A percentile compares a stretch with the other conserved stretches of the same genome.
Evolutionary conservation across 2,888 invertebrate species (phyloP).

Genomic region (Argyresthia albistria): DNA sequence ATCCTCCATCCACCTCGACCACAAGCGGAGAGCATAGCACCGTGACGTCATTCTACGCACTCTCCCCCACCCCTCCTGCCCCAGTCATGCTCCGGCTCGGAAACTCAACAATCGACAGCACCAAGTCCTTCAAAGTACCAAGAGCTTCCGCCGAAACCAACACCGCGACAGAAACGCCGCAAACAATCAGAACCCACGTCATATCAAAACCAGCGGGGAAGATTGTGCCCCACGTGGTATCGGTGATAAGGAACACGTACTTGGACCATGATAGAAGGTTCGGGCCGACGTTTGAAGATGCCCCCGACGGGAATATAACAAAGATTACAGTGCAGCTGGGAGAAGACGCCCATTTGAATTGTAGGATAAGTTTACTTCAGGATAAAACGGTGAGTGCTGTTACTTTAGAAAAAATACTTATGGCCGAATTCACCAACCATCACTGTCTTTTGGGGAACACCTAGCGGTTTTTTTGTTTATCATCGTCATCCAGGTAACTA

Average conservation of each 20-base stretch:
- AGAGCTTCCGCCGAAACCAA: slow-evolving; percentile 32
- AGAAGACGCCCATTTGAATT: slow-evolving; percentile 80
- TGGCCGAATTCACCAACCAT: no score
- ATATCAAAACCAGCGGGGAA: slow-evolving; percentile 5
- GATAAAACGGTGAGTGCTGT: slow-evolving; percentile 79
- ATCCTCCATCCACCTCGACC: background rate
- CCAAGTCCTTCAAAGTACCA: slow-evolving; percentile 63
- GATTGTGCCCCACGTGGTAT: slow-evolving; percentile 49
- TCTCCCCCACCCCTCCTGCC: slow-evolving; percentile 49
- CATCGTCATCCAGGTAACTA: no score
- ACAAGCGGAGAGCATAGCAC: slow-evolving; percentile 18
- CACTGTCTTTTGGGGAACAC: no score
- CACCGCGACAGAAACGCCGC: slow-evolving; percentile 17
- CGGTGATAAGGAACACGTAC: slow-evolving; percentile 46
- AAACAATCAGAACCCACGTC: background rate
- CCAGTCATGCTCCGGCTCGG: slow-evolving; percentile 60
- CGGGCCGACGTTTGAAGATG: slow-evolving; percentile 80
- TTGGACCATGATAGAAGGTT: slow-evolving; percentile 72
- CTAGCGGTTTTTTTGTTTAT: no score
- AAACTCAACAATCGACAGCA: slow-evolving; percentile 65
- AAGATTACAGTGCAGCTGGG: slow-evolving; percentile 83
- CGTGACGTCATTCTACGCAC: slow-evolving; percentile 55
- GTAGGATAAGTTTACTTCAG: slow-evolving; percentile 80
- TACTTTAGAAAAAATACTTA: background rate
- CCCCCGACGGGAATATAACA: slow-evolving; percentile 68